Evolutionary conservation across 2,113 vertebrate species (phyloP).

Genomic region (Plectropomus leopardus): DNA sequence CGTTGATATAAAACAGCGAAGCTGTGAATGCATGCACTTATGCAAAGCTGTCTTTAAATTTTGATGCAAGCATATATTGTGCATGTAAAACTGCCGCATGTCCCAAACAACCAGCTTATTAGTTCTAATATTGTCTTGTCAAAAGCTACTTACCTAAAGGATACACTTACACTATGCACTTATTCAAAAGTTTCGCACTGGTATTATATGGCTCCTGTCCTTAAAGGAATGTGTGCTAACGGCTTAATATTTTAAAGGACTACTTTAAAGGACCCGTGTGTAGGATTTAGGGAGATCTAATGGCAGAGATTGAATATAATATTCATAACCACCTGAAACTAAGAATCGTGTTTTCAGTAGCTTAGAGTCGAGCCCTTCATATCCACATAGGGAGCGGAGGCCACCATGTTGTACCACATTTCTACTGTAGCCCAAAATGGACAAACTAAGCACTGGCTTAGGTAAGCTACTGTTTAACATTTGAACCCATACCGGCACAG

Average conservation of each 20-base stretch:
- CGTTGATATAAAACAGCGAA: slow-evolving; percentile 41
- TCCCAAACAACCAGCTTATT: slow-evolving; percentile 29
- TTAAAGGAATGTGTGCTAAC: slow-evolving; percentile 64
- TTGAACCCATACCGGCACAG: no score
- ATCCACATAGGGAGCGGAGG: no score
- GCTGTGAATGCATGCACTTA: slow-evolving; percentile 31
- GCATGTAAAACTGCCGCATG: slow-evolving; percentile 24
- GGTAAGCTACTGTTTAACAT: no score
- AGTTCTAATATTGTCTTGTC: slow-evolving; percentile 57
- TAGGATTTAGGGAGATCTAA: no score
- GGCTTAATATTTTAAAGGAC: slow-evolving; percentile 31
- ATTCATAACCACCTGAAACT: no score
- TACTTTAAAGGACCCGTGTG: slow-evolving; percentile 13
- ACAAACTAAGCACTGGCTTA: no score
- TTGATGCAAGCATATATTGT: slow-evolving; percentile 13
- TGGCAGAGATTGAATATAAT: no score
- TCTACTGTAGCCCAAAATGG: no score
- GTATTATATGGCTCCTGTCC: slow-evolving; percentile 74
- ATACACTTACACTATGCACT: slow-evolving; percentile 49
- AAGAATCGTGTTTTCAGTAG: no score
- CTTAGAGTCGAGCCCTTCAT: no score
- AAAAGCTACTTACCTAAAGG: slow-evolving; percentile 50
- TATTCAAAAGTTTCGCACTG: slow-evolving; percentile 41
- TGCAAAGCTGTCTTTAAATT: slow-evolving; percentile 32
- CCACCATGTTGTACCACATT: no score